Evolutionary conservation across 2,797 vertebrate genomes (phyloP), one percentile per base, ranked within the genome.

Genomic region (Tokudaia muenninki): DNA sequence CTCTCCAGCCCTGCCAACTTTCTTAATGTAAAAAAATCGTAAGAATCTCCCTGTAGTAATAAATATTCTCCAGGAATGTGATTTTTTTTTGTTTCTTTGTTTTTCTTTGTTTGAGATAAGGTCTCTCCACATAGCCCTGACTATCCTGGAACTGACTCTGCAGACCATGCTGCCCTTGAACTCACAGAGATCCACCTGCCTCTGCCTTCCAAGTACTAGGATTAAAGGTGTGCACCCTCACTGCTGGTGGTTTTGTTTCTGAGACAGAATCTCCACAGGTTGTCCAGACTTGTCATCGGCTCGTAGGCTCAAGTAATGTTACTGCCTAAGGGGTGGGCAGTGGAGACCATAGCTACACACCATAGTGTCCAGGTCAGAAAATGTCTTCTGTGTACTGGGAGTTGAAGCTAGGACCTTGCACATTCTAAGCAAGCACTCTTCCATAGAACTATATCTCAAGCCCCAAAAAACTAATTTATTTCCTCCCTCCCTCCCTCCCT

Each of bases 11-110:
- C 63, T 7, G 50, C 31, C 57, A 61, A 14, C 72, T 89, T 59
- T 44, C 1, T 19, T 59, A 70, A 63, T 37, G 44, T 74, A 86
- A 52, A 6, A 86, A 52, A 6, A 79, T 52, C 81, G 74, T 44
- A 93, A 87, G 41, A 22, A 79, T 87, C 90, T 82, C 92, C 87
- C 50, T 82, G 57, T 63, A 22, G 19, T 22, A 4, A 87, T 95
- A 84, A 72, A 44, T 92, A 75, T 26, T 91, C 72, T 57, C 74
- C 59, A 94, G 61, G 6, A 87, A 87, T 44, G 82, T 77, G 41
- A 63, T n/a, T n/a, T 74, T 91, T 63, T 3, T 59, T 59, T 82
- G n/a, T 82, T 61, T 82, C 0, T 90, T 79, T 79, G 70, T 65
- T 12, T 75, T 74, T 75, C 3, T 55, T 82, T 84, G 4, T 72